These are phyloP conservation scores for Drosophila infuscata DNA, from an alignment of 2,888 invertebrate genomes.

Conservation along the genomic window DNA sequence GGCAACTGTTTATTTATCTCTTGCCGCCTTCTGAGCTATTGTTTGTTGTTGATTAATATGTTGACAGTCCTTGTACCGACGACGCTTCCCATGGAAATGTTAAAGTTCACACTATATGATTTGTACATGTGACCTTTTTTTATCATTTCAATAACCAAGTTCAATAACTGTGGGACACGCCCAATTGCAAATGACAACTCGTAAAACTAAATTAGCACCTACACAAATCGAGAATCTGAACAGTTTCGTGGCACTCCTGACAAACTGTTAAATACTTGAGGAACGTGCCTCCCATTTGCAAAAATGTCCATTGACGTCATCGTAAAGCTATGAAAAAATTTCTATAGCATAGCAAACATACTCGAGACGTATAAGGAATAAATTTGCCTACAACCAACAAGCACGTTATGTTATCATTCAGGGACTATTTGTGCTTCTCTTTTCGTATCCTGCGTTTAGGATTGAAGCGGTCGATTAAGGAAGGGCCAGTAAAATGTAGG, in stretches of 20 bases:
- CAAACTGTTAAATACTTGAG: constrained; percentile 29
- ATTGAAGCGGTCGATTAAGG: neutral
- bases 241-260: constrained; percentile 12
- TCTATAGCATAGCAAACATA: constrained; percentile 16
- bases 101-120: neutral
- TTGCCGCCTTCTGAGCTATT: constrained; percentile 3
- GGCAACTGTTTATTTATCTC: neutral
- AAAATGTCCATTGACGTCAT: constrained; percentile 63
- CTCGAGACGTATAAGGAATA: constrained; percentile 1
- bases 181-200: constrained; percentile 32
- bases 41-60: constrained; percentile 28
- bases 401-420: constrained; percentile 2
- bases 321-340: constrained; percentile 3
- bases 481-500: neutral
- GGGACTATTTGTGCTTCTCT: neutral
- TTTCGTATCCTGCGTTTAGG: neutral
- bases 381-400: constrained; percentile 1
- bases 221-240: constrained; percentile 12
- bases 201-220: constrained; percentile 62
- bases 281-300: constrained; percentile 43
- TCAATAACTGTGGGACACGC: constrained; percentile 53
- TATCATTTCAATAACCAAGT: constrained; percentile 20
- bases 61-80: constrained; percentile 16
- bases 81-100: constrained; percentile 1
- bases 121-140: neutral